phyloP scores from a whole-genome alignment of 2,113 vertebrate species.

The Clarias batrachus region DNA sequence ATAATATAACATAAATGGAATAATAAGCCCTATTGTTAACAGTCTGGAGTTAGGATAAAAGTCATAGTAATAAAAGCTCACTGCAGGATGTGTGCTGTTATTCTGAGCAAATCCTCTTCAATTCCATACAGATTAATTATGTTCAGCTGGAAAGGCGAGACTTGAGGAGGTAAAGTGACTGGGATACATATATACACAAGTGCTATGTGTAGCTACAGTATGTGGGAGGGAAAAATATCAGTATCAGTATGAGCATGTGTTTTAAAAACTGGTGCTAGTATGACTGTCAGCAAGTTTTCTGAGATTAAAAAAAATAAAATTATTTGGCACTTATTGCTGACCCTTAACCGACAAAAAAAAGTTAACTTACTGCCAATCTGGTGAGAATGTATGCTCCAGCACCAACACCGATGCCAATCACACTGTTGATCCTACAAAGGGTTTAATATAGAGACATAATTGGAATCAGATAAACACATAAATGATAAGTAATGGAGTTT shows the following conservation, averaged over 20 bases:
- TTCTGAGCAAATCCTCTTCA: conserved; percentile 32
- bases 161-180: neutral
- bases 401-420: conserved; percentile 90
- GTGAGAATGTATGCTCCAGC: conserved; percentile 89
- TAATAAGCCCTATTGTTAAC: neutral
- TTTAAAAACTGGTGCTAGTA: neutral
- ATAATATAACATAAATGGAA: neutral
- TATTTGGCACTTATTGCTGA: conserved; percentile 29
- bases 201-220: neutral
- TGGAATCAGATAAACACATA: neutral
- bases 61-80: neutral
- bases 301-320: neutral
- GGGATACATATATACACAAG: neutral
- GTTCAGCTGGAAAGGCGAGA: conserved; percentile 30
- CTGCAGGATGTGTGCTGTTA: neutral
- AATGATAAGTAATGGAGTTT: neutral
- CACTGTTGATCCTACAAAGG: conserved; percentile 80
- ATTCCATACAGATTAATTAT: conserved; percentile 40
- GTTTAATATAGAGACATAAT: neutral
- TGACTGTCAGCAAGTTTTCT: neutral
- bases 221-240: neutral
- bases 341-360: neutral
- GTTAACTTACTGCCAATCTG: conserved; percentile 84
- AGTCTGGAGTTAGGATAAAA: neutral
- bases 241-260: neutral